These are phyloP conservation scores for Coendou prehensilis DNA, from an alignment of 2,797 vertebrate species.

Conservation along the genomic window DNA sequence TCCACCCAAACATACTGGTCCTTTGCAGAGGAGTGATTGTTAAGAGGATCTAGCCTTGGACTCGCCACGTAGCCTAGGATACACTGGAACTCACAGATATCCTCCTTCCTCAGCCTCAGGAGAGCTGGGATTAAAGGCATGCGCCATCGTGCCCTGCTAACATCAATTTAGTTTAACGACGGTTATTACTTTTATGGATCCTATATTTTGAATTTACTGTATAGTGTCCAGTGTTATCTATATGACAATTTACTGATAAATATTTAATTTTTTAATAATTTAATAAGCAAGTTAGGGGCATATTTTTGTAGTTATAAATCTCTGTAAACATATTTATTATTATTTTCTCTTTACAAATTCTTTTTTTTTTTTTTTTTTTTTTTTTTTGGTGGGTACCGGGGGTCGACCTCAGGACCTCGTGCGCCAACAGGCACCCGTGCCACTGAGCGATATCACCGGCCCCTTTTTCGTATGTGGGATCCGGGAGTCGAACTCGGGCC, in stretches of 20 bases:
- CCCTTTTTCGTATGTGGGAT: too few relatives aligned
- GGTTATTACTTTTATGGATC: neutral
- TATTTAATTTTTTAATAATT: neutral
- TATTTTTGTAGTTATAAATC: neutral
- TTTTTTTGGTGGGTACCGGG: too few relatives aligned
- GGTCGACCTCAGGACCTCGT: too few relatives aligned
- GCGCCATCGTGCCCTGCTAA: neutral
- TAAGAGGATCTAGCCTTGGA: neutral
- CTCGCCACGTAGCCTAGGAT: neutral
- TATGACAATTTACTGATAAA: neutral
- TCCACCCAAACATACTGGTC: neutral
- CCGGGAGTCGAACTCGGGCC: too few relatives aligned
- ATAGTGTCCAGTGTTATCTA: neutral
- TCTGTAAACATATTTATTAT: neutral
- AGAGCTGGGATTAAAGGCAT: neutral
- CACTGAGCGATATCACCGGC: too few relatives aligned
- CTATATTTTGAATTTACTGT: neutral
- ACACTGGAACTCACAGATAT: neutral
- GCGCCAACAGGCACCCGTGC: too few relatives aligned
- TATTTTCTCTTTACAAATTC: constrained; percentile 32
- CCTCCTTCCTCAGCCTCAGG: neutral
- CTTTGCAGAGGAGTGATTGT: neutral
- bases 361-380: too few relatives aligned
- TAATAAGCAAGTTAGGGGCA: neutral
- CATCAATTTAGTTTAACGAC: neutral